Evolutionary conservation across 1,140 invertebrate genomes (phyloP), one percentile per base, ranked within the genome.

Genomic region (Brachionus rubens): DNA sequence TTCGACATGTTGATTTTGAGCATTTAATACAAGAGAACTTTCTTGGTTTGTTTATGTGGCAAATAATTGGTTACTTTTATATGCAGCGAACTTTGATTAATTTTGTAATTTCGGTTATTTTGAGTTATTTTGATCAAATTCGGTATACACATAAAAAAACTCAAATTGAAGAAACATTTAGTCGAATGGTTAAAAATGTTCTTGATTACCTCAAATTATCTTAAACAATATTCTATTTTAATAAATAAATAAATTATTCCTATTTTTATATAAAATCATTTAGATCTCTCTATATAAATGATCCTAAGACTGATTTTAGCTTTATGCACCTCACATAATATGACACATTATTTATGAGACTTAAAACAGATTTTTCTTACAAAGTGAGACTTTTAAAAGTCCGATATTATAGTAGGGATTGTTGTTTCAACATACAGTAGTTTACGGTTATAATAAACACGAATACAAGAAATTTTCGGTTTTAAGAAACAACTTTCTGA

Each of bases 31-130:
- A 26, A 14, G 28, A 50, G 16, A 52, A 70, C 30, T 52, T 52
- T 33, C 16, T 30, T 16, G 28, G 43, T 16, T n/a, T 52, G 4
- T 50, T 52, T 36, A 12, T 70, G 7, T 70, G 67, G 67, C 67
- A 50, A 70, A 52, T 50, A 36, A 50, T 50, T 50, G 26, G 28
- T n/a, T 70, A 52, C 12, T 40, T 70, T 70, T 50, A 30, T n/a
- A 33, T 52, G 28, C 43, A 48, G 9, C 19, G 43, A n/a, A 52
- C 36, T 48, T 48, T 70, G 7, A 48, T 50, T 40, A 70, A 70
- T 46, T 70, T 70, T 52, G 24, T 70, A n/a, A 52, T 70, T 30
- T 70, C 67, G 28, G 28, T 70, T 28, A 52, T 70, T 19, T 24
- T 70, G 7, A 52, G 21, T 16, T 33, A 70, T 52, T 70, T 70